Base-by-base conservation (phyloP, 2,113 vertebrate genomes). In the Coptodon rendalli region DNA sequence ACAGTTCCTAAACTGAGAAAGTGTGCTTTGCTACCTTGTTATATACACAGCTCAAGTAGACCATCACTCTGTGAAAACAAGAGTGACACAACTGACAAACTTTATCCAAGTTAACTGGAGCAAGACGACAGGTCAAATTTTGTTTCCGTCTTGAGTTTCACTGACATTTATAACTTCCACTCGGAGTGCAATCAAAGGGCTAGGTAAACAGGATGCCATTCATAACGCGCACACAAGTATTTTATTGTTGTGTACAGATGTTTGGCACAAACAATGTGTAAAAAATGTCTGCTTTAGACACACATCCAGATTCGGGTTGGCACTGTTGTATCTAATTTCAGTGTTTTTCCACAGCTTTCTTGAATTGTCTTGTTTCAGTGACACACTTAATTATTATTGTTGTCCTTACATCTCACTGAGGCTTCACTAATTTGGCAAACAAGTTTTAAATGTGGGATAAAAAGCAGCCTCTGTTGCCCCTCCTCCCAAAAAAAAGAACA, bases 21-120 rank as follows among this genome's bases (percentile, higher is more conserved):
- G 54, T 52, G 56, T 83, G 29, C 40, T 38, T 27, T 63, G 24
- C 80, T 45, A 24, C 57, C 22, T 19, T 22, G 81, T 85, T 80
- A 83, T 78, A 36, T 86, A 68, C 68, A 83, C 81, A 89, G 19
- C 66, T 91, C 89, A 91, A 95, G 82, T 87, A 78, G 92, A 95
- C 95, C 94, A 95, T 95, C 95, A 95, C 89, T 87, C 31, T 29
- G 24, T 50, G 59, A 90, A 85, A 91, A 86, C 73, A 59, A 24
- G 16, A 81, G 73, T 80, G 87, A 90, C 90, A 93, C 79, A 84
- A 87, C 66, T 88, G 73, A 90, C 89, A 91, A 91, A 91, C 86
- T 71, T 76, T 4, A 59, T 79, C 40, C 3, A 13, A 61, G 14
- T 83, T 43, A 76, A 83, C 63, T 80, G 50, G 76, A 53, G 34